Percentiles rank a stretch among this genome's conserved stretches.
Conservation (phyloP, 92 coral and sea anemone species). For the Epizoanthus stellaris region DNA sequence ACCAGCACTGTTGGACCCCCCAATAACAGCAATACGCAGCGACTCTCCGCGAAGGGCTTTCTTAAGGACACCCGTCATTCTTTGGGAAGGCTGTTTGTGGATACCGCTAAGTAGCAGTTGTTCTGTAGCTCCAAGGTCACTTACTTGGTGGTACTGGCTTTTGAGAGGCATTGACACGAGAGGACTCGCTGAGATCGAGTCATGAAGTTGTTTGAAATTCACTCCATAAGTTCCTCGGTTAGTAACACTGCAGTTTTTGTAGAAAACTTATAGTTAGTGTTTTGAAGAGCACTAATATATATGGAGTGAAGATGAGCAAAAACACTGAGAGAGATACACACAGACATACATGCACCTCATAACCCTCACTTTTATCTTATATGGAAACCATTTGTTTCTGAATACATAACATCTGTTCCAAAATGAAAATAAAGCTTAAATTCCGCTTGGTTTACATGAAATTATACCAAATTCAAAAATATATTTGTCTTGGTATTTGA, state of each 20-base stretch:
- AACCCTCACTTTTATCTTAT: no score
- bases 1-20: slow-evolving; percentile 85
- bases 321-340: no score
- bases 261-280: no score
- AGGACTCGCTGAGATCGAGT: neutral
- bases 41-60: slow-evolving; percentile 52
- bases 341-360: no score
- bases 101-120: neutral
- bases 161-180: neutral
- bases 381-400: no score
- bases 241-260: neutral
- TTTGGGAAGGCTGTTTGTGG: neutral
- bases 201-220: neutral
- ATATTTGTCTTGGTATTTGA: no score
- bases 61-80: slow-evolving; percentile 23
- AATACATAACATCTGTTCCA: no score
- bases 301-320: no score
- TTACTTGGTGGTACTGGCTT: neutral
- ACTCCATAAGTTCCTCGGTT: neutral
- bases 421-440: no score
- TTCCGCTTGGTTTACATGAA: no score
- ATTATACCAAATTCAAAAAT: no score
- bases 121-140: neutral
- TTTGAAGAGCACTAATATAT: no score
- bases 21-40: slow-evolving; percentile 60